Evolutionary conservation across 2,797 vertebrate species (phyloP).

Genomic region (Sebastes minor): DNA sequence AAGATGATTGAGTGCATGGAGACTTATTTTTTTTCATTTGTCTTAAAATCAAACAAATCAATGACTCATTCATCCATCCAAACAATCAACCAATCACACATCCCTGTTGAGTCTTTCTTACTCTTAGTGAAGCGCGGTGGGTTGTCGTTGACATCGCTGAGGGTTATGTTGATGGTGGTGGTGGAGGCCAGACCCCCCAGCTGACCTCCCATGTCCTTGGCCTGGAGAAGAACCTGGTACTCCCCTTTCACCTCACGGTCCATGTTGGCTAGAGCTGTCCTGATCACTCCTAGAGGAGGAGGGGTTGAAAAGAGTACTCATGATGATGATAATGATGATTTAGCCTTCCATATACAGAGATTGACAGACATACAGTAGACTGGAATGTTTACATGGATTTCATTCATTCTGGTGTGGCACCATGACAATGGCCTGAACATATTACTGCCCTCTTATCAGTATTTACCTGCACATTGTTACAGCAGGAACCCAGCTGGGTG

Average conservation of each 20-base stretch:
- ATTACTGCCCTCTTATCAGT: neutral
- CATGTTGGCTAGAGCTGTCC: slow-evolving; percentile 95
- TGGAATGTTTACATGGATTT: neutral
- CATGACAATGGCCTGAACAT: neutral
- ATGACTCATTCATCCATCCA: fast-evolving
- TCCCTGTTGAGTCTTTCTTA: slow-evolving; percentile 51
- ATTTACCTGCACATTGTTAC: neutral
- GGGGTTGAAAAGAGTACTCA: neutral
- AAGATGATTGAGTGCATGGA: too few relatives aligned
- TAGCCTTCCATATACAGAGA: neutral
- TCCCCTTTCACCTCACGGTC: slow-evolving; percentile 93
- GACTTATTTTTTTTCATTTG: neutral
- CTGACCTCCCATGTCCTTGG: slow-evolving; percentile 96
- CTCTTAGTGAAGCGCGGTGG: slow-evolving; percentile 95
- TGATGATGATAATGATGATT: neutral
- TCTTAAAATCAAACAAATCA: neutral
- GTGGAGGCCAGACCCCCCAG: slow-evolving; percentile 94
- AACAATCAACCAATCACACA: neutral
- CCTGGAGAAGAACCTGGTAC: slow-evolving; percentile 94
- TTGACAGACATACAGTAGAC: neutral
- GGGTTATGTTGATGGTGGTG: slow-evolving; percentile 91
- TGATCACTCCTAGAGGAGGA: slow-evolving; percentile 83
- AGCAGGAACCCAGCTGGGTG: too few relatives aligned
- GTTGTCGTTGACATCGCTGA: slow-evolving; percentile 95
- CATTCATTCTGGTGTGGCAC: neutral